Evolutionary conservation across 2,113 vertebrate species (phyloP).

Genomic region (Misgurnus anguillicaudatus): DNA sequence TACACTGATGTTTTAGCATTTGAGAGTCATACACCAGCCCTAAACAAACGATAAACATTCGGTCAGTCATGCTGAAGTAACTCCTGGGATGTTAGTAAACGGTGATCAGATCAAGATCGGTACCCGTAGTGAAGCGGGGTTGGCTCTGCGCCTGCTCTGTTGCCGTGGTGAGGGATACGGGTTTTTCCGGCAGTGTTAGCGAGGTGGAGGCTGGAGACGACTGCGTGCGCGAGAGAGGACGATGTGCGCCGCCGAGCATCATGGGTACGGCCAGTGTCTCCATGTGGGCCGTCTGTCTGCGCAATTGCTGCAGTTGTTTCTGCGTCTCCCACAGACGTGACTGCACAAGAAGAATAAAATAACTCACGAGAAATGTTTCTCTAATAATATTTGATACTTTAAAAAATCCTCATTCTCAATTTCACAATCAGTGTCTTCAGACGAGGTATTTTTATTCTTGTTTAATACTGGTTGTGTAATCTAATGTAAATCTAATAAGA

Average conservation of each 20-base stretch:
- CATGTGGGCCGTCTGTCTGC: constrained; percentile 75
- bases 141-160: constrained; percentile 75
- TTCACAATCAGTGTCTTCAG: too few relatives aligned
- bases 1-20: constrained; percentile 96
- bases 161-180: constrained; percentile 55
- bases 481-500: too few relatives aligned
- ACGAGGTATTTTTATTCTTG: too few relatives aligned
- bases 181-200: constrained; percentile 69
- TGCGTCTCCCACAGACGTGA: constrained; percentile 88
- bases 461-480: too few relatives aligned
- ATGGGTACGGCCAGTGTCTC: constrained; percentile 75
- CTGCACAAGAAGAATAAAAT: constrained; percentile 59
- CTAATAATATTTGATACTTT: too few relatives aligned
- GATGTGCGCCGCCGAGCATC: constrained; percentile 70
- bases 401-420: too few relatives aligned
- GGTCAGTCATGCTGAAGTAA: not conserved
- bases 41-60: constrained; percentile 33
- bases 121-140: constrained; percentile 89
- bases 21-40: constrained; percentile 77
- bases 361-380: too few relatives aligned
- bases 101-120: constrained; percentile 66
- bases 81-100: constrained; percentile 71
- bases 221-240: constrained; percentile 82
- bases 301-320: constrained; percentile 81
- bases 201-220: constrained; percentile 88